phyloP scores from a whole-genome alignment of 1,140 invertebrate genomes.

The Steinernema feltiae region DNA sequence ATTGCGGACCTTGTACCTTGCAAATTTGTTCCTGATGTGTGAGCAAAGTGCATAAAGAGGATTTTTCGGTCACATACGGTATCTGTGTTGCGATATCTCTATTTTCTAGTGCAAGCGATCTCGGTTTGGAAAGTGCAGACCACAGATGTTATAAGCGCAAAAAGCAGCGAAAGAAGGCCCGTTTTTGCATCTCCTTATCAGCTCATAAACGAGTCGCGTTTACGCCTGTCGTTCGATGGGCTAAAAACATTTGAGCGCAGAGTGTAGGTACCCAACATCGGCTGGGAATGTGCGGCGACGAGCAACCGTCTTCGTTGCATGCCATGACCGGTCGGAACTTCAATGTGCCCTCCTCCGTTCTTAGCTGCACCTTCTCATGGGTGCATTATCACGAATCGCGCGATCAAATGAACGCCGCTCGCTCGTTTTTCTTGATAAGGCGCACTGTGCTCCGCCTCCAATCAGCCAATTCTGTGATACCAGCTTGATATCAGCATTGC shows the following conservation, averaged over 20 bases:
- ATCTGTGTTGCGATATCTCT: too few relatives aligned
- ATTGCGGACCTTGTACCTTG: neutral
- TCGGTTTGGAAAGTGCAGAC: too few relatives aligned
- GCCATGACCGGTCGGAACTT: neutral
- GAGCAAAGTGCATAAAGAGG: too few relatives aligned
- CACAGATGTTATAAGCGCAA: too few relatives aligned
- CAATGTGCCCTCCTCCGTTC: neutral
- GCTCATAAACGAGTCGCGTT: neutral
- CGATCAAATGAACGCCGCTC: neutral
- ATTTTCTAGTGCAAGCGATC: too few relatives aligned
- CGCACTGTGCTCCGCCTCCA: neutral
- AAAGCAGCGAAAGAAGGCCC: too few relatives aligned
- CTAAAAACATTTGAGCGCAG: neutral
- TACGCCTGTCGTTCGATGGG: neutral
- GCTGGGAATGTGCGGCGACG: neutral
- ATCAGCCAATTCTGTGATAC: neutral
- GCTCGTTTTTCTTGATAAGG: neutral
- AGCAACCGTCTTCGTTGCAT: neutral
- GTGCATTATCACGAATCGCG: neutral
- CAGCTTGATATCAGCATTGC: neutral
- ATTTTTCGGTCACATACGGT: too few relatives aligned
- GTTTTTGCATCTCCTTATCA: neutral
- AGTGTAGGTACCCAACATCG: neutral
- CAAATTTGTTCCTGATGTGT: too few relatives aligned
- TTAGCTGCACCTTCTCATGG: neutral